Percentiles rank a stretch among this genome's conserved stretches.
These are phyloP conservation scores for Lepidurus apus DNA, from an alignment of 1,140 invertebrate species.

Conservation along the genomic window DNA sequence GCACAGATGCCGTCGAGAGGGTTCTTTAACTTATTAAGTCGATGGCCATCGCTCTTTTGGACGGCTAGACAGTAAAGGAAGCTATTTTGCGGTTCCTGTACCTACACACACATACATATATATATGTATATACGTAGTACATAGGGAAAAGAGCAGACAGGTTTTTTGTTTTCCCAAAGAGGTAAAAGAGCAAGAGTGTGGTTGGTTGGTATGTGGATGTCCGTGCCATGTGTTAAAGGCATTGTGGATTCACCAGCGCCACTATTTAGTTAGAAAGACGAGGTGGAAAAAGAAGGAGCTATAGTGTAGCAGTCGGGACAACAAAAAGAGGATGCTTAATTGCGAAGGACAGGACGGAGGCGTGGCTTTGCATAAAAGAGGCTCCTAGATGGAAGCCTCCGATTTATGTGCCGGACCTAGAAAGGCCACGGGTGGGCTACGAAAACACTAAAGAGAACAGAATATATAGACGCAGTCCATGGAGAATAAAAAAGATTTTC, in stretches of 20 bases:
- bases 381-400: conserved; percentile 7
- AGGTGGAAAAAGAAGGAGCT: not conserved
- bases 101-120: not conserved
- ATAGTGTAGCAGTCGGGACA: not conserved
- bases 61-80: not conserved
- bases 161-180: not conserved
- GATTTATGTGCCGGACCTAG: conserved; percentile 21
- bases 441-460: not conserved
- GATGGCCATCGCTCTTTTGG: not conserved
- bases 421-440: conserved; percentile 16
- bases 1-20: not conserved
- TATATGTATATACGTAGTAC: not conserved
- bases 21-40: not conserved
- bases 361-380: conserved; percentile 32
- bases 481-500: not conserved
- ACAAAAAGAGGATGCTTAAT: conserved; percentile 30
- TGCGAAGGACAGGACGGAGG: conserved; percentile 31
- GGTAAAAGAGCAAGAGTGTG: not conserved
- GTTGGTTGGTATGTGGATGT: not conserved
- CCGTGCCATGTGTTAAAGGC: not conserved
- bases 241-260: conserved; percentile 18
- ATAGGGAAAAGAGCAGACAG: not conserved
- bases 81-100: not conserved
- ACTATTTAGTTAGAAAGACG: conserved; percentile 8
- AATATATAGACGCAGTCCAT: not conserved